Evolutionary conservation across 1,140 invertebrate genomes (phyloP).

Genomic region (Pogonognathellus flavescens): DNA sequence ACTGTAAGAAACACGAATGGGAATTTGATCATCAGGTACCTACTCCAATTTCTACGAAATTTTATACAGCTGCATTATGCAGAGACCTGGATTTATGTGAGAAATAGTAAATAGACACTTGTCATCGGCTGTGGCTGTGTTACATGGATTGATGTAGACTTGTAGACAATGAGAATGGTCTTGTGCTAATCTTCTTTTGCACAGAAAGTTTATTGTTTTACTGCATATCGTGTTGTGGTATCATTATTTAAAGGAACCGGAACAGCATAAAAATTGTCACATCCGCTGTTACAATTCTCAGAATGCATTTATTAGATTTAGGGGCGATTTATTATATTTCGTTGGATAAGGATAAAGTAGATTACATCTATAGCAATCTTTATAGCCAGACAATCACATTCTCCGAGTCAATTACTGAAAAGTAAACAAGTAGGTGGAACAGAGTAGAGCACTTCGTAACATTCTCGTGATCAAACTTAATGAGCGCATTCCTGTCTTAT

Average conservation of each 20-base stretch:
- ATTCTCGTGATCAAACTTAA: not conserved
- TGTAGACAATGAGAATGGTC: too few species aligned
- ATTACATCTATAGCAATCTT: not conserved
- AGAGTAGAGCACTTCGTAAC: not conserved
- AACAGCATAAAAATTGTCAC: constrained; percentile 16
- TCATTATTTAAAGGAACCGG: not conserved
- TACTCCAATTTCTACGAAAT: too few species aligned
- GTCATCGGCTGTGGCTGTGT: not conserved
- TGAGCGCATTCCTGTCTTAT: not conserved
- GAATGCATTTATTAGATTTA: not conserved
- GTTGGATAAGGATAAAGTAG: not conserved
- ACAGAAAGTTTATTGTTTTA: too few species aligned
- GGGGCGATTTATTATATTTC: not conserved
- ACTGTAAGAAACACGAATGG: too few species aligned
- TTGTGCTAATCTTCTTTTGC: too few species aligned
- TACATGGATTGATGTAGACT: too few species aligned
- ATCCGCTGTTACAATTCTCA: constrained; percentile 33
- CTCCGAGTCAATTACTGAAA: not conserved
- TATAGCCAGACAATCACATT: not conserved
- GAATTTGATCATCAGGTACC: too few species aligned
- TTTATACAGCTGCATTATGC: not conserved
- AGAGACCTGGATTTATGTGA: not conserved
- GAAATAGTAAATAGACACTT: not conserved
- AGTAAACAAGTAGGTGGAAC: not conserved
- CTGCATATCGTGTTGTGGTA: too few species aligned